Evolutionary conservation across 1,140 invertebrate species (phyloP), one percentile per base, ranked within the genome.

Genomic region (Euschistus heros): DNA sequence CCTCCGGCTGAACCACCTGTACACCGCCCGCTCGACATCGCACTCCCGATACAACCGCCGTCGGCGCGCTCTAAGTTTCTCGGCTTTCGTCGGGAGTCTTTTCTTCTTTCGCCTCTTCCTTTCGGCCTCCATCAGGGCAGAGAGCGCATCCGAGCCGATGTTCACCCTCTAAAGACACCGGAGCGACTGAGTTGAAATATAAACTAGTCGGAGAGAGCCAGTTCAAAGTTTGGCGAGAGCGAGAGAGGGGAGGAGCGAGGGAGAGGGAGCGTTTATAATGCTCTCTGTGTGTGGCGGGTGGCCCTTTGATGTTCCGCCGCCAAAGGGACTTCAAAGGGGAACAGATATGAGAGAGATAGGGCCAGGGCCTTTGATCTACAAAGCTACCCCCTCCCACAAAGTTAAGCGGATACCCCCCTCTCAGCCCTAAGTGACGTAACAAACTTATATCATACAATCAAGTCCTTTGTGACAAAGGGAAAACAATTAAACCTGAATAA

Each of bases 191-290:
- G 69, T 67, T 68, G 66, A 70, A 70, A 70, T 70, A 70, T 70
- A 70, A 70, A 70, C 69, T 70, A 70, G 69, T 69, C 66, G 65
- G 63, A 67, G 68, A 67, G 67, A 60, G 54, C 50, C 67, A 68
- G 66, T 66, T 67, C 66, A 69, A 66, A 67, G 66, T 69, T 63
- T 66, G 62, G 68, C 52, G 63, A 59, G 60, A 54, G 63, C 52
- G 62, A 54, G 61, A 54, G 62, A 50, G 30, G 47, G 62, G 65
- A 63, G 66, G 66, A 37, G 33, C 33, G 33, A 37, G 67, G 52
- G 68, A 68, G 64, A 66, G 64, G 67, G 69, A 69, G 67, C 67
- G 68, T 70, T 70, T 70, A 70, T 70, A 70, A 70, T 70, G 69
- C 68, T 63, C 61, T 68, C 54, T 68, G 67, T 64, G 61, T 66